phyloP scores from a whole-genome alignment of 2,113 vertebrate genomes.

The Hylia prasina region DNA sequence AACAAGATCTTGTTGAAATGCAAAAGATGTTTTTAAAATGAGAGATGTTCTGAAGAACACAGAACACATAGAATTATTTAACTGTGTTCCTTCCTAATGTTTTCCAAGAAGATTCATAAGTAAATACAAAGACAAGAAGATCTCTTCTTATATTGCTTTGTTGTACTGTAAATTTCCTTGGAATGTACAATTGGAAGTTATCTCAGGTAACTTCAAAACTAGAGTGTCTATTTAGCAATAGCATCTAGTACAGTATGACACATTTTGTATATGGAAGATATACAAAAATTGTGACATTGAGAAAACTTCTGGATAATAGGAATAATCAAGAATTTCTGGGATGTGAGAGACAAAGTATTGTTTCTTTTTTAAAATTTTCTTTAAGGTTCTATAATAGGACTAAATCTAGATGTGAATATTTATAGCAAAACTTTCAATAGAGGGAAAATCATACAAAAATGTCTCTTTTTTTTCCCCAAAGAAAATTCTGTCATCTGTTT shows the following conservation, averaged over 20 bases:
- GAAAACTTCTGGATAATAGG: background rate
- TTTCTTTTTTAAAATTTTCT: background rate
- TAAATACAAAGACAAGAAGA: background rate
- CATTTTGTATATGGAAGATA: background rate
- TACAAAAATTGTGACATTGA: background rate
- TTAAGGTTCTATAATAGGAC: background rate
- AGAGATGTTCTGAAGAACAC: background rate
- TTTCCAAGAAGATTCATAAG: background rate
- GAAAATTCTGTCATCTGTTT: background rate
- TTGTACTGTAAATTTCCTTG: background rate
- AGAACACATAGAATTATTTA: background rate
- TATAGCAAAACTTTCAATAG: background rate
- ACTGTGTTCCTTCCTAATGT: background rate
- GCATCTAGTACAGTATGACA: background rate
- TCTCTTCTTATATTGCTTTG: background rate
- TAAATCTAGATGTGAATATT: background rate
- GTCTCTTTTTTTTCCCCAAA: fast-evolving
- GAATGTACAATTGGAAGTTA: background rate
- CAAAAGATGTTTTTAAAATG: background rate
- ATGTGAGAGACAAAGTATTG: background rate
- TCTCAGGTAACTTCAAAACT: background rate
- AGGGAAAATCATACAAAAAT: background rate
- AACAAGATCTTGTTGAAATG: background rate
- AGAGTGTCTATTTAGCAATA: background rate
- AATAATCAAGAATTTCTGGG: background rate